Conservation (phyloP, 2,888 invertebrate species). For the Fabriciana adippe region DNA sequence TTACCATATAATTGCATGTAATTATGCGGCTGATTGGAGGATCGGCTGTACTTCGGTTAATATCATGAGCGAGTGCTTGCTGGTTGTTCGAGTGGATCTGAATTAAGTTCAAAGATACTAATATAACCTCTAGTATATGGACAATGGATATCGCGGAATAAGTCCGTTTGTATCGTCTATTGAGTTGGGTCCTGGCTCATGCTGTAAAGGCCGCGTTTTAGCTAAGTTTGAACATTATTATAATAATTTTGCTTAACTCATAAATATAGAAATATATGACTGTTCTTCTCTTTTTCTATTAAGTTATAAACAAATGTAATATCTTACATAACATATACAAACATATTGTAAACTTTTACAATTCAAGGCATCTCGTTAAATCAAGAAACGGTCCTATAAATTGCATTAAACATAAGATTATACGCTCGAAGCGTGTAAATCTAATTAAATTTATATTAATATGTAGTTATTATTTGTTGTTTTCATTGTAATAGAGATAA, state of each 20-base stretch:
- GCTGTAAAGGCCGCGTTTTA: too few species aligned
- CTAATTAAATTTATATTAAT: neutral
- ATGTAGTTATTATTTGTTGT: neutral
- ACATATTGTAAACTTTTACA: slow-evolving; percentile 1
- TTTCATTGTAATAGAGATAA: neutral
- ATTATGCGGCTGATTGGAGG: too few species aligned
- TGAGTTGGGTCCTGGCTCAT: too few species aligned
- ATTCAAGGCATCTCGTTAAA: slow-evolving; percentile 17
- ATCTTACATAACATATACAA: slow-evolving; percentile 11
- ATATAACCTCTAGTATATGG: too few species aligned
- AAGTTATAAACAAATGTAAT: neutral
- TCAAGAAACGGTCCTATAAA: slow-evolving; percentile 24
- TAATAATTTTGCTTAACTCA: neutral
- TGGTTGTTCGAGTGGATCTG: too few species aligned
- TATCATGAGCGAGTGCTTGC: too few species aligned
- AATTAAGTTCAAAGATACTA: too few species aligned
- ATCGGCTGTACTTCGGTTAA: too few species aligned
- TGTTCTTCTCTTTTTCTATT: neutral
- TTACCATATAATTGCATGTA: too few species aligned
- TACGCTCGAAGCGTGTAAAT: slow-evolving; percentile 14
- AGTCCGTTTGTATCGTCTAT: too few species aligned
- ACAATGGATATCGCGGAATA: too few species aligned
- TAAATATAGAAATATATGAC: neutral
- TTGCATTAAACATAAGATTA: slow-evolving; percentile 25
- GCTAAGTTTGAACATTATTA: too few species aligned